Evolutionary conservation across 92 coral and sea anemone species (phyloP), one percentile per base, ranked within the genome.

Genomic region (Phenganax marumi): DNA sequence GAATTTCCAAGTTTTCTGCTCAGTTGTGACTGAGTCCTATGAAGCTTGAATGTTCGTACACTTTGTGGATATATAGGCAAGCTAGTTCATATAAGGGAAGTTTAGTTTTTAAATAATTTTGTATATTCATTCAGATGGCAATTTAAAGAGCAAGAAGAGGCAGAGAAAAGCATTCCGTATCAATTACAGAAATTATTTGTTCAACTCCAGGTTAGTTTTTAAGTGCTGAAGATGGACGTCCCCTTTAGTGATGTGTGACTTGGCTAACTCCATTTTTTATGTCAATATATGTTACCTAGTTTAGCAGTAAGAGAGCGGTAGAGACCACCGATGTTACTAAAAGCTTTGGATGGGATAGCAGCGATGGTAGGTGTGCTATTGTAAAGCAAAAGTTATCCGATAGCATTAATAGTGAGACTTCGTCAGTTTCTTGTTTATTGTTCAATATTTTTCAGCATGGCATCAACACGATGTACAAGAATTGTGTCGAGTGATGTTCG

Each of bases 261-360:
- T 13, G 26, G 47, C 9, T 17, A 22, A 12, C 73, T 25, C 3
- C 13, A 68, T 25, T 68, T 16, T 13, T 10, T 18, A 7, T 70
- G 76, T 43, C 10, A 26, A 24, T 49, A 10, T 81, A 24, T 24
- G 4, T 13, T 65, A 19, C 84, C 16, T 82, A 94, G 97, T 90
- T 97, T 8, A 92, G 97, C 75, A 81, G 86, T 33, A 91, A 90
- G 86, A 90, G 92, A 80, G 97, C 97, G 43, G 94, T 94, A 48
- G 97, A 94, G 76, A 94, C 97, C 1, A 94, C 97, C n/a, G 97
- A 95, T 85, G 89, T 95, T n/a, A 95, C 98, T 26, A 89, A 89
- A 85, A 95, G 98, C 79, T 95, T 95, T 88, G 98, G 98, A 10
- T 95, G 98, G 98, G 98, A 95, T 86, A 95, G 98, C 78, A 95